phyloP scores from a whole-genome alignment of 2,888 invertebrate species.

The Ellobium chinense region DNA sequence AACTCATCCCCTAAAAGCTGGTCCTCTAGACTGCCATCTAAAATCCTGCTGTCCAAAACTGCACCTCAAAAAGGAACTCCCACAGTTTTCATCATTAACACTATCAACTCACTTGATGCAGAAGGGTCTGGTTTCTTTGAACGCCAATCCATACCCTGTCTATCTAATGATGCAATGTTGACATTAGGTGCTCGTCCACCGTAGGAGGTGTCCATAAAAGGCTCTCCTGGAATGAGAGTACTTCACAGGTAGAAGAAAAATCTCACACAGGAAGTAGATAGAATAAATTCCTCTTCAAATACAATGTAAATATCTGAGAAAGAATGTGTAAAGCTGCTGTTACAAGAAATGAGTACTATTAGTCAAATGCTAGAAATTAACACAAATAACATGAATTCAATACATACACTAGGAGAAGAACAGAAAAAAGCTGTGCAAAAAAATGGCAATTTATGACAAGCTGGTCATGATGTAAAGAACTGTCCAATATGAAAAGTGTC shows the following conservation, averaged over 20 bases:
- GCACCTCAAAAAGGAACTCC: background rate
- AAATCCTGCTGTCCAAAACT: background rate
- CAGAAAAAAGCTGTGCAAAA: no score
- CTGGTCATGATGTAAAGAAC: no score
- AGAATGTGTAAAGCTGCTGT: no score
- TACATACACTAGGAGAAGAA: no score
- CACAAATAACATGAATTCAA: background rate
- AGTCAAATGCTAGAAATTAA: background rate
- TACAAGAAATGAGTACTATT: no score
- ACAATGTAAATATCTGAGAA: background rate
- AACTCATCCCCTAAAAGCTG: no score
- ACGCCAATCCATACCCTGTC: background rate
- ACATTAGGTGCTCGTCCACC: background rate
- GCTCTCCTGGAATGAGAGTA: background rate
- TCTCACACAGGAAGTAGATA: background rate
- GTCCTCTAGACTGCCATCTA: no score
- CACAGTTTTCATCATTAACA: background rate
- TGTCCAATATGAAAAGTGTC: no score
- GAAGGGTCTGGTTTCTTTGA: background rate
- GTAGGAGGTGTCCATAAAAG: background rate
- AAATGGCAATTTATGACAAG: no score
- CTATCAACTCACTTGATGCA: constrained; percentile 7
- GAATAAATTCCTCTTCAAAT: background rate
- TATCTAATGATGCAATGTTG: background rate
- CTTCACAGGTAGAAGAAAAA: background rate